Conservation (phyloP, 2,113 vertebrate species). For the Gavialis gangeticus region DNA sequence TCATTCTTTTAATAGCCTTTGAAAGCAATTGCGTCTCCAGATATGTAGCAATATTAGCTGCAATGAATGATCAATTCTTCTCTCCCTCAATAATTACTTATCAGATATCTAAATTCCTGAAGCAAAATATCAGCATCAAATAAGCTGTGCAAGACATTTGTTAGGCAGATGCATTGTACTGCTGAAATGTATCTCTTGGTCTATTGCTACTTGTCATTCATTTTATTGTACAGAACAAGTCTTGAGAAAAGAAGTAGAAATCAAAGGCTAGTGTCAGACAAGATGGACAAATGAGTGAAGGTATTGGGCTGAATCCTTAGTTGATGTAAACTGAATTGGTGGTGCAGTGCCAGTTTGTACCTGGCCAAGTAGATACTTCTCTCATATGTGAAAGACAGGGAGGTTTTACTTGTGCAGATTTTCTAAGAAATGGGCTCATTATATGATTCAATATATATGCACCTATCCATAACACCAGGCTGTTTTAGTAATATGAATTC, state of each 20-base stretch:
- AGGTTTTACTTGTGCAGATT: background rate
- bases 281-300: background rate
- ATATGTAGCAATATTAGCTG: slow-evolving; percentile 25
- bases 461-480: background rate
- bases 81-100: slow-evolving; percentile 44
- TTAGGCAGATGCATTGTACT: background rate
- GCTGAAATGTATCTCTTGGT: background rate
- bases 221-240: background rate
- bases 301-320: background rate
- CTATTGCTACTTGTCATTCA: background rate
- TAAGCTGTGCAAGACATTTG: slow-evolving; percentile 19
- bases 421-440: background rate
- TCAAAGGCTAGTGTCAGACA: background rate
- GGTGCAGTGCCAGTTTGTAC: rapidly evolving
- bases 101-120: background rate
- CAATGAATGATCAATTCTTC: slow-evolving; percentile 14
- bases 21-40: slow-evolving; percentile 37
- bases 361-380: background rate
- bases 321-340: background rate
- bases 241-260: slow-evolving; percentile 14
- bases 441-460: background rate
- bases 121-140: slow-evolving; percentile 19
- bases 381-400: background rate
- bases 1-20: slow-evolving; percentile 43
- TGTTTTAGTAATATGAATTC: background rate